Conservation (phyloP, 2,113 vertebrate species). For the Archocentrus centrarchus region DNA sequence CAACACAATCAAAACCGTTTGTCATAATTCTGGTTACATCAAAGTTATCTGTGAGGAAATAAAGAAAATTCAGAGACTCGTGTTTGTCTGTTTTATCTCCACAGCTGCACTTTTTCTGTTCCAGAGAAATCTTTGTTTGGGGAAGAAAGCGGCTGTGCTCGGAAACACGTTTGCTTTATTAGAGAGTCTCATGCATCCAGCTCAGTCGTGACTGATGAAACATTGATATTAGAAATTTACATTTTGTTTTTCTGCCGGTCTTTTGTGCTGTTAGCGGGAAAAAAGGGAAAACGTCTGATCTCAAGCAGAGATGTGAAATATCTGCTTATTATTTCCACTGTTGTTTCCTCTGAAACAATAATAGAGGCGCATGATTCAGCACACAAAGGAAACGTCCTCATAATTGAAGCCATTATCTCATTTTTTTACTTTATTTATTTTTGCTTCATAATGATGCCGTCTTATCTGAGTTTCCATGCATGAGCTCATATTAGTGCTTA, state of each 20-base stretch:
- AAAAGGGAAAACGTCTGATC: neutral
- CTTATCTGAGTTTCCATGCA: constrained; percentile 38
- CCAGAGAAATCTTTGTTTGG: neutral
- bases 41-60: constrained; percentile 47
- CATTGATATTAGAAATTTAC: constrained; percentile 27
- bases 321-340: constrained; percentile 16
- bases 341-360: constrained; percentile 36
- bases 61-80: constrained; percentile 23
- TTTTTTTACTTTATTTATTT: neutral
- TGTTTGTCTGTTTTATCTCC: constrained; percentile 14
- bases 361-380: neutral
- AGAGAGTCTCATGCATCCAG: constrained; percentile 1
- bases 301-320: constrained; percentile 20
- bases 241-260: constrained; percentile 26
- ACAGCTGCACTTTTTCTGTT: neutral
- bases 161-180: constrained; percentile 12
- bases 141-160: constrained; percentile 1
- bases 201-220: constrained; percentile 39
- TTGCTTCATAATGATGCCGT: constrained; percentile 17
- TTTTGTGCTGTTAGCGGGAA: neutral
- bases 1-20: constrained; percentile 23
- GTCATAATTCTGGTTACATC: constrained; percentile 6
- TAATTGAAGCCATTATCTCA: constrained; percentile 43
- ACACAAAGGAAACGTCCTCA: neutral
- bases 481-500: neutral